phyloP scores from a whole-genome alignment of 2,113 vertebrate species.

The Monopterus albus region DNA sequence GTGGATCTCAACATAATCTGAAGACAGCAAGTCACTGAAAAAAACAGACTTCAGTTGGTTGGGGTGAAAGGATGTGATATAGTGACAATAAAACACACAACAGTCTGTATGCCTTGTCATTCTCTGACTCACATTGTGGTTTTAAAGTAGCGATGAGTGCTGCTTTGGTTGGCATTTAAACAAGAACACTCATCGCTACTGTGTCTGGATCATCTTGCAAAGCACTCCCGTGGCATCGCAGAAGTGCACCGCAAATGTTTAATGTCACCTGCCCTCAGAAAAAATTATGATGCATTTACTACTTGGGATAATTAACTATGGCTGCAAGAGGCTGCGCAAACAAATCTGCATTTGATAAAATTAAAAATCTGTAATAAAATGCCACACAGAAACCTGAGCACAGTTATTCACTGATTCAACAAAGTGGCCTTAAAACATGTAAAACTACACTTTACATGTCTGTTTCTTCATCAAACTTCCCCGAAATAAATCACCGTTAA shows the following conservation, averaged over 20 bases:
- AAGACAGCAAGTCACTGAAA: conserved; percentile 93
- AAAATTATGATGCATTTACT: conserved; percentile 13
- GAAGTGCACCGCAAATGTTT: conserved; percentile 33
- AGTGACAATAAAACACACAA: conserved; percentile 24
- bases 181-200: conserved; percentile 50
- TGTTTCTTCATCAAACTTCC: conserved; percentile 8
- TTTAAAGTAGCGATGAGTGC: conserved; percentile 21
- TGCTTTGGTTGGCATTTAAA: conserved; percentile 45
- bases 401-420: background rate
- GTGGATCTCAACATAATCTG: conserved; percentile 96
- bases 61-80: conserved; percentile 21
- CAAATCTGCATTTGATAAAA: conserved; percentile 2
- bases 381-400: background rate
- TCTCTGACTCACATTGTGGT: conserved; percentile 63
- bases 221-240: conserved; percentile 34
- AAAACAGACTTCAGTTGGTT: conserved; percentile 49
- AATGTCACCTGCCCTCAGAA: conserved; percentile 30
- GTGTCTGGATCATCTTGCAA: conserved; percentile 44
- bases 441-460: background rate
- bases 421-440: background rate
- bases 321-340: background rate
- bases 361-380: conserved; percentile 1
- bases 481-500: background rate
- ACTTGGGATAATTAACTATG: conserved; percentile 21
- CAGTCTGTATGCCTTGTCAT: conserved; percentile 16